phyloP scores from a whole-genome alignment of 2,113 vertebrate species.

The Pygoscelis adeliae region DNA sequence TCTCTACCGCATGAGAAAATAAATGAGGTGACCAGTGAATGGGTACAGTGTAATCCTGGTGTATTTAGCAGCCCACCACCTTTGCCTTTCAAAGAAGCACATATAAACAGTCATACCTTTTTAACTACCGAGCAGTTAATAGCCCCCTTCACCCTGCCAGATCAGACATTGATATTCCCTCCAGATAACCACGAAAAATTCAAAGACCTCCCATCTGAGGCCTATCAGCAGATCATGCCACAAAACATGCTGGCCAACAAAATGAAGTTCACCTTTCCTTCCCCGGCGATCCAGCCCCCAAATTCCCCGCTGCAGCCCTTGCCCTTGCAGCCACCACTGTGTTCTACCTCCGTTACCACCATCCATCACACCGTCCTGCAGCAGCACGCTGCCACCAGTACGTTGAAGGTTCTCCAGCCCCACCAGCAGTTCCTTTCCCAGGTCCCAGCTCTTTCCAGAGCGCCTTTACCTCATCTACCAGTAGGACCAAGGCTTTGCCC shows the following conservation, averaged over 20 bases:
- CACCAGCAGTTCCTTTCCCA: conserved; percentile 82
- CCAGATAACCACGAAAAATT: conserved; percentile 75
- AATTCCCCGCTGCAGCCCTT: conserved; percentile 73
- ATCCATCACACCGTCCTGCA: conserved; percentile 83
- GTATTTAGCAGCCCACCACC: conserved; percentile 65
- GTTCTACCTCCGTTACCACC: conserved; percentile 81
- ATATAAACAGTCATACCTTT: conserved; percentile 64
- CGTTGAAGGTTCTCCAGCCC: conserved; percentile 77
- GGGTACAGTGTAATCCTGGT: conserved; percentile 68
- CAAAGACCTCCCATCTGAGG: conserved; percentile 74
- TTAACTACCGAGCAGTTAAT: conserved; percentile 70
- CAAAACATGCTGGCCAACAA: conserved; percentile 75
- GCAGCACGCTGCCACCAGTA: conserved; percentile 70
- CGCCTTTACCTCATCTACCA: conserved; percentile 77
- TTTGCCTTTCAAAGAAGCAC: conserved; percentile 75
- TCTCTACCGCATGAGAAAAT: conserved; percentile 54
- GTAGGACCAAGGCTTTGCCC: conserved; percentile 75
- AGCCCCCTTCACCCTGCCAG: conserved; percentile 70
- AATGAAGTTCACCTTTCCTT: conserved; percentile 76
- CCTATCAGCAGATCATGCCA: conserved; percentile 77
- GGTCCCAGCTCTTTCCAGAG: conserved; percentile 74
- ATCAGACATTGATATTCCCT: conserved; percentile 75
- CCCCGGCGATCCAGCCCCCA: conserved; percentile 52
- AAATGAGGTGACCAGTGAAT: conserved; percentile 53
- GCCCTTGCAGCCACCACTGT: conserved; percentile 73